phyloP scores from a whole-genome alignment of 2,113 vertebrate genomes.

The Peromyscus maniculatus region DNA sequence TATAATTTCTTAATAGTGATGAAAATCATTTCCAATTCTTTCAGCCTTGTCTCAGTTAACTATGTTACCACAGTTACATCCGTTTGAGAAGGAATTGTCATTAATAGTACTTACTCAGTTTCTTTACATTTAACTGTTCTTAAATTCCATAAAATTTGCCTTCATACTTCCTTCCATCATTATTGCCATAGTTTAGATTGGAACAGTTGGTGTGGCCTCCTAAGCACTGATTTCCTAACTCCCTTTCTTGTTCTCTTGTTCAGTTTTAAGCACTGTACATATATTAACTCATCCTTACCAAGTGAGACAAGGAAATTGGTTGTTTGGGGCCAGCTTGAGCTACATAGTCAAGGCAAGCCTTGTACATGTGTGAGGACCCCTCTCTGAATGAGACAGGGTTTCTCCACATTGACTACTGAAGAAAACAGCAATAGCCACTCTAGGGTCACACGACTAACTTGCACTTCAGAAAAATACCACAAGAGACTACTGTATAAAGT shows the following conservation, averaged over 20 bases:
- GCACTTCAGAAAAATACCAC: not conserved
- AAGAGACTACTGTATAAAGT: not conserved
- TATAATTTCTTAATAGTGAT: slow-evolving; percentile 49
- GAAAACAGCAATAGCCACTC: not conserved
- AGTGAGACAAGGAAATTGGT: no score
- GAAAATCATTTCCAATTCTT: slow-evolving; percentile 30
- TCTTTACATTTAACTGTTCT: slow-evolving; percentile 33
- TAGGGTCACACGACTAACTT: not conserved
- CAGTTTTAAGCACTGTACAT: not conserved
- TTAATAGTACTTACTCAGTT: not conserved
- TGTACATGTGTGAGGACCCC: no score
- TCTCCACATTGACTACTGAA: not conserved
- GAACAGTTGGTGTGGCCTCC: not conserved
- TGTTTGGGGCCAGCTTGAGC: not conserved
- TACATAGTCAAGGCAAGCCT: not conserved
- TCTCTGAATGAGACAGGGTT: not conserved
- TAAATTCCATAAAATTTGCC: not conserved
- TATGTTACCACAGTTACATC: not conserved
- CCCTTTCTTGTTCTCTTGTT: not conserved
- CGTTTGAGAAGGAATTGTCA: not conserved
- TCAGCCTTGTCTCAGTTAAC: not conserved
- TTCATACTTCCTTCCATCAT: slow-evolving; percentile 11
- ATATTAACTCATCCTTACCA: no score
- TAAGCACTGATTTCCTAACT: not conserved
- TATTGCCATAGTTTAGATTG: not conserved